phyloP scores from a whole-genome alignment of 2,888 invertebrate genomes.

The Drosophila prolongata region DNA sequence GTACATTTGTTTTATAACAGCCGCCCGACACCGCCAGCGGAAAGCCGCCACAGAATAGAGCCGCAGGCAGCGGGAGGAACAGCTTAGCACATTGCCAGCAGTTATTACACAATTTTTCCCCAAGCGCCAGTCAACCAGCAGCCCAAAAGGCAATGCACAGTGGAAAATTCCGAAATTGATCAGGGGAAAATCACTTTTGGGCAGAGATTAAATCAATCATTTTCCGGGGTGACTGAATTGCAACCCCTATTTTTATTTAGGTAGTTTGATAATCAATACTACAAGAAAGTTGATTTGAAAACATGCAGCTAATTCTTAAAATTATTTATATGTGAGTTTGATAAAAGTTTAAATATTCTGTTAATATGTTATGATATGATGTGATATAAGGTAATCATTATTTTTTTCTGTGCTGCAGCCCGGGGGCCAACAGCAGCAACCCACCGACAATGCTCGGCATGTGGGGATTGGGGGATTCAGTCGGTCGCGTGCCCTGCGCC shows the following conservation, averaged over 20 bases:
- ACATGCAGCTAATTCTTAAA: too few species aligned
- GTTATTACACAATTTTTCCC: constrained; percentile 77
- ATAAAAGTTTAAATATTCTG: too few species aligned
- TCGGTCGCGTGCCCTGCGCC: constrained; percentile 52
- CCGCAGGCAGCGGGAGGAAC: constrained; percentile 50
- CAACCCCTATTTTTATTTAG: not conserved
- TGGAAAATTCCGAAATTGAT: not conserved
- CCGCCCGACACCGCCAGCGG: constrained; percentile 52
- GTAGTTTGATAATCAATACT: not conserved
- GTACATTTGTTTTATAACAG: constrained; percentile 77
- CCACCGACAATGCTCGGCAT: constrained; percentile 35
- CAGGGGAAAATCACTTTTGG: not conserved
- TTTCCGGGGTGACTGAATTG: not conserved
- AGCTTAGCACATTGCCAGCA: constrained; percentile 77
- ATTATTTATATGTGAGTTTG: too few species aligned
- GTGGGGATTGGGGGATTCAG: constrained; percentile 38
- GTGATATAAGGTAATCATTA: not conserved
- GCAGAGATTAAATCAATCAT: not conserved
- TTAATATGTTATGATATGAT: too few species aligned
- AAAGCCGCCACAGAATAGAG: constrained; percentile 31
- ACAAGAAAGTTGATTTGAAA: not conserved
- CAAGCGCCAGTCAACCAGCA: constrained; percentile 67
- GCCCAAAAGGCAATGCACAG: constrained; percentile 27
- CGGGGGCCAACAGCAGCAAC: constrained; percentile 19
- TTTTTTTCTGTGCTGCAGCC: constrained; percentile 20